Evolutionary conservation across 2,113 vertebrate genomes (phyloP).

Genomic region (Prinia subflava): DNA sequence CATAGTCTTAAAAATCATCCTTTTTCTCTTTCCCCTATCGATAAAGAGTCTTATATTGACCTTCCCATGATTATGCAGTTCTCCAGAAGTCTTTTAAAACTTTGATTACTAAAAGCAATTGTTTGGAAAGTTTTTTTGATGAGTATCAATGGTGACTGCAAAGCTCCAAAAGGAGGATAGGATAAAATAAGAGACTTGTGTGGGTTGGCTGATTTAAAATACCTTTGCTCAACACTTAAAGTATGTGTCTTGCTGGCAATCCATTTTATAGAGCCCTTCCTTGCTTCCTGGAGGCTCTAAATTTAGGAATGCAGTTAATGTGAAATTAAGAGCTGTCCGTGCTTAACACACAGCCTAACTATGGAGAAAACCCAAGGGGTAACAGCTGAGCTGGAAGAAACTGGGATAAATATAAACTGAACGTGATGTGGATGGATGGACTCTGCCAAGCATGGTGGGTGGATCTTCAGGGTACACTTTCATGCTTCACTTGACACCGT

Average conservation of each 20-base stretch:
- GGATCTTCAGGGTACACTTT: background rate
- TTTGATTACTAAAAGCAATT: background rate
- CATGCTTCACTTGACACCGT: background rate
- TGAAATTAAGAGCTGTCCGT: background rate
- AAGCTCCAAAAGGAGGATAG: background rate
- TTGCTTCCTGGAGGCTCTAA: background rate
- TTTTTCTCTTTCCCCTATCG: too few species aligned
- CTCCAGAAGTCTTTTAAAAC: background rate
- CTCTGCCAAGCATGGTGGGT: background rate
- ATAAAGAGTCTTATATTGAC: background rate
- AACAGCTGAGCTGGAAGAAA: background rate
- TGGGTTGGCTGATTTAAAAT: background rate
- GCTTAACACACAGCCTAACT: background rate
- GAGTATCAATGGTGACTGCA: background rate
- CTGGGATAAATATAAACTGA: background rate
- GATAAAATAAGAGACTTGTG: background rate
- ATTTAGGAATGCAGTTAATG: background rate
- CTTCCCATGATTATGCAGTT: background rate
- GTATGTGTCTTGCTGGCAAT: background rate
- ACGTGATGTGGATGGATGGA: background rate
- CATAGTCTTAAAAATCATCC: background rate
- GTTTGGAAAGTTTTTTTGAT: background rate
- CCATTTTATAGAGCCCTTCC: background rate
- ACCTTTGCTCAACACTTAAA: background rate
- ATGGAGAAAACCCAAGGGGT: background rate